Base-by-base conservation (phyloP, 2,113 vertebrate genomes). In the Formicarius rufipectus region DNA sequence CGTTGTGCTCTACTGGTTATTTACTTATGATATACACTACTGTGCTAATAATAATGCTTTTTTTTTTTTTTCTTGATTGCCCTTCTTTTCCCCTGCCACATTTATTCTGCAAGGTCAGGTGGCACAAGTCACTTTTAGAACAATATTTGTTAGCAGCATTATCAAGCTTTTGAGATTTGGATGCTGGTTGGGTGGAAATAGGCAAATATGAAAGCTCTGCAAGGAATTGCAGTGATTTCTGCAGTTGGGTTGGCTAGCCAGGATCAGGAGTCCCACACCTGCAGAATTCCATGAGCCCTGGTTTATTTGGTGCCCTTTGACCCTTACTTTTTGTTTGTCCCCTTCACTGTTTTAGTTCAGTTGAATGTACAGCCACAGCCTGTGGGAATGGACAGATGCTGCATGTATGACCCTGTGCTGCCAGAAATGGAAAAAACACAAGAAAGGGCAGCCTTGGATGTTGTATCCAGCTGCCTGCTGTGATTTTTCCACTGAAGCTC, bases 401-500 rank as follows among this genome's bases (percentile, higher is more conserved):
- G 49, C 33, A 10, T 76, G 16, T 69, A 27, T 63, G 78, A 75
- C 63, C 77, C 12, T 77, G 8, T 35, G 55, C 64, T 92, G 79
- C 52, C 83, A 94, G 84, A 95, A 94, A 69, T 22, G 58, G 67
- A 40, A 95, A 94, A 92, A n/a, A 52, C 75, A 74, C 42, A 77
- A 81, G 72, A 67, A 91, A 77, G 72, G 75, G 37, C 50, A 93
- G 63, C 33, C 33, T 91, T 85, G 59, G 25, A 44, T 85, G 50
- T 53, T 74, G 50, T 66, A 80, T 93, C 52, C 83, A 96, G 35
- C 82, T 82, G 75, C 76, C 83, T 88, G 55, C 75, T 96, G 83
- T 44, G 95, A 75, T 88, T 90, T 95, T 94, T 96, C 89, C 92
- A 86, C 83, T 84, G 68, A 86, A 87, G 71, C 49, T 44, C 60